Evolutionary conservation across 2,888 invertebrate species (phyloP).

Genomic region (Caenorhabditis macrosperma): DNA sequence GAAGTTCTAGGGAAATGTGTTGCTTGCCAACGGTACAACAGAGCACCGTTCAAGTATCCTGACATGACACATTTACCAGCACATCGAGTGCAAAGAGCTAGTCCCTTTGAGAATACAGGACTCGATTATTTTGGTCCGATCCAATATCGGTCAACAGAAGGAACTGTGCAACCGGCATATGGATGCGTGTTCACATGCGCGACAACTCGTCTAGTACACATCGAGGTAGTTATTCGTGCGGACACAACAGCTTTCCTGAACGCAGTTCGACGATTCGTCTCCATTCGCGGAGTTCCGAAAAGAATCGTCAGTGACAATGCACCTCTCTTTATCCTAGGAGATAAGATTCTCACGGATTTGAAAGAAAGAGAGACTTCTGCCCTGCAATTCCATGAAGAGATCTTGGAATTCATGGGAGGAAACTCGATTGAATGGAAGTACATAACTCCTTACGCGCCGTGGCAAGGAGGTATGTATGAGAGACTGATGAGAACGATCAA

Average conservation of each 20-base stretch:
- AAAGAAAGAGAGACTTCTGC: not conserved
- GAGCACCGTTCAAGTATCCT: no score
- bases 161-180: not conserved
- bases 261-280: constrained; percentile 48
- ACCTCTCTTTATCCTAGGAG: constrained; percentile 80
- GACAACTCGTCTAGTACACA: constrained; percentile 50
- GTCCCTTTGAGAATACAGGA: constrained; percentile 60
- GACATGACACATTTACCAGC: constrained; percentile 24
- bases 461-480: constrained; percentile 82
- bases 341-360: constrained; percentile 63
- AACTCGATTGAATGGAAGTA: constrained; percentile 76
- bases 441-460: constrained; percentile 81
- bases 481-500: constrained; percentile 81
- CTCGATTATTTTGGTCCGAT: constrained; percentile 66
- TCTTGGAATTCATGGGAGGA: not conserved
- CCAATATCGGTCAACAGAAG: not conserved
- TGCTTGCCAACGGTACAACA: no score
- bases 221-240: constrained; percentile 40
- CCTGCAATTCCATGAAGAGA: not conserved
- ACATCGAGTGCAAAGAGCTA: constrained; percentile 21
- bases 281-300: constrained; percentile 36
- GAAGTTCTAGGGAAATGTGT: no score
- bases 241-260: constrained; percentile 37
- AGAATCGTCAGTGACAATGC: constrained; percentile 69
- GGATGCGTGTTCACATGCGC: constrained; percentile 56